Evolutionary conservation across 2,888 invertebrate genomes (phyloP).

Genomic region (Pomacea canaliculata): DNA sequence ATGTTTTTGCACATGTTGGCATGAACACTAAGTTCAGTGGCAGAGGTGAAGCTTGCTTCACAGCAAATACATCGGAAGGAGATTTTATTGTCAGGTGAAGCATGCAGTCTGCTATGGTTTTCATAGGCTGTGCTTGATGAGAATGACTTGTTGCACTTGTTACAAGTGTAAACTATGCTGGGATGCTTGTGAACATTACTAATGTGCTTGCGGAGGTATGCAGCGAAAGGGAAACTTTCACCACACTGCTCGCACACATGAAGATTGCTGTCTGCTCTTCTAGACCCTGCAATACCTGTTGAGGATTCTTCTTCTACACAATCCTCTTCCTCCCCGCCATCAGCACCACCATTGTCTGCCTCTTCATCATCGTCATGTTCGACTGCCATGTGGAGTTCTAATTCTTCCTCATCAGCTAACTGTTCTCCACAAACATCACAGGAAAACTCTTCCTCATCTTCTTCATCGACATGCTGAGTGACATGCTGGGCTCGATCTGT

Average conservation of each 20-base stretch:
- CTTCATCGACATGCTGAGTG: slow-evolving; percentile 13
- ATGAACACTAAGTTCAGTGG: slow-evolving; percentile 7
- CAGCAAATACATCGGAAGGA: slow-evolving; percentile 17
- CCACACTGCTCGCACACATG: slow-evolving; percentile 11
- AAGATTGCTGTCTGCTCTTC: background rate
- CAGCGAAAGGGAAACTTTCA: slow-evolving; percentile 12
- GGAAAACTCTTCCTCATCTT: slow-evolving; percentile 21
- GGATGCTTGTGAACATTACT: slow-evolving; percentile 1
- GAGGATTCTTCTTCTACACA: slow-evolving; percentile 1
- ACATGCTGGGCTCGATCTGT: slow-evolving; percentile 14
- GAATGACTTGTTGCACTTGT: slow-evolving; percentile 3
- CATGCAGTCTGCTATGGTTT: slow-evolving; percentile 14
- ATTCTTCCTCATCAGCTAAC: slow-evolving; percentile 14
- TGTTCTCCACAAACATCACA: slow-evolving; percentile 22
- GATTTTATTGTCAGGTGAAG: slow-evolving; percentile 2
- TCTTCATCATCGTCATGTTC: slow-evolving; percentile 25
- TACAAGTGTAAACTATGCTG: slow-evolving; percentile 1
- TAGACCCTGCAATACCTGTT: background rate
- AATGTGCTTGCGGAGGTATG: slow-evolving; percentile 15
- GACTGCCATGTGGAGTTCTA: slow-evolving; percentile 26
- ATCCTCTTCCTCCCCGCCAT: slow-evolving; percentile 12
- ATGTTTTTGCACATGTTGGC: slow-evolving; percentile 6
- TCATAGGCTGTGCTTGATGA: slow-evolving; percentile 5
- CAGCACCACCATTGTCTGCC: background rate
- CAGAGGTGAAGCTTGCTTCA: slow-evolving; percentile 9